Percentiles rank a stretch among this genome's conserved stretches.
These are phyloP conservation scores for Rhinoderma darwinii DNA, from an alignment of 2,113 vertebrate species.

Conservation along the genomic window DNA sequence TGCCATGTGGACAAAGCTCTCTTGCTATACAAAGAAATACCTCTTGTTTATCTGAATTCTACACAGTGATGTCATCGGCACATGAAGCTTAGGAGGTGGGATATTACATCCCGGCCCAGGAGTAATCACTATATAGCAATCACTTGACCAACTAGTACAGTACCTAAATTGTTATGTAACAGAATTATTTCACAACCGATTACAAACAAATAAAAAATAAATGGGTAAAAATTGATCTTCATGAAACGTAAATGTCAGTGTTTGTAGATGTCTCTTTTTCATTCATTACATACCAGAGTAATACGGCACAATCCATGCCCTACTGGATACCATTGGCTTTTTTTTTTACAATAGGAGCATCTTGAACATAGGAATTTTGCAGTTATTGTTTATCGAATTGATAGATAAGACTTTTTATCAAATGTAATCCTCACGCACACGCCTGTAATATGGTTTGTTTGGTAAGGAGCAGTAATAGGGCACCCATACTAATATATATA, in stretches of 20 bases:
- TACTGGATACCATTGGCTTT: neutral
- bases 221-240: neutral
- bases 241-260: neutral
- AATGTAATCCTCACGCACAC: too few species aligned
- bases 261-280: neutral
- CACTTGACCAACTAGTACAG: neutral
- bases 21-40: neutral
- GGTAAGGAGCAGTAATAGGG: neutral
- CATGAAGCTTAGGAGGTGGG: too few species aligned
- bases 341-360: too few species aligned
- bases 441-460: neutral
- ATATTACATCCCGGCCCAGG: neutral
- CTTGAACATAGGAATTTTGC: neutral
- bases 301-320: neutral
- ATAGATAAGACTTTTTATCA: too few species aligned
- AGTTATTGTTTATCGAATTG: too few species aligned
- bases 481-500: neutral
- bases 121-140: neutral
- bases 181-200: neutral
- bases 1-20: neutral
- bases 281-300: neutral
- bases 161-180: neutral
- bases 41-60: too few species aligned
- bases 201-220: neutral
- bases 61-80: too few species aligned